phyloP scores from a whole-genome alignment of 2,888 invertebrate genomes.

The Amiota communis region DNA sequence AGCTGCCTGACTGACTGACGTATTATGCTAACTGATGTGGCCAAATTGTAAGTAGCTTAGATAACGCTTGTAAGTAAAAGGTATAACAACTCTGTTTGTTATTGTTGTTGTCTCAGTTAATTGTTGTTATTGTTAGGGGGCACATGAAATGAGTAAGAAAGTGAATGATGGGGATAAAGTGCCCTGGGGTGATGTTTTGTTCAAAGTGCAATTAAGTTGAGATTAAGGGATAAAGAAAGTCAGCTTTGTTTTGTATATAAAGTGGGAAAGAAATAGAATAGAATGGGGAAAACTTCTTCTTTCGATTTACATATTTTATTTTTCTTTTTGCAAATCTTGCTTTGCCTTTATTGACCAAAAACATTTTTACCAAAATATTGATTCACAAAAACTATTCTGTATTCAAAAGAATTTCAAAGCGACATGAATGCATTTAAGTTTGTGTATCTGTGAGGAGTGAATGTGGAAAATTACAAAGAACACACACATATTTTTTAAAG shows the following conservation, averaged over 20 bases:
- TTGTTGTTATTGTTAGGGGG: too few relatives aligned
- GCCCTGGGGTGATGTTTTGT: neutral
- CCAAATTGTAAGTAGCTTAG: slow-evolving; percentile 23
- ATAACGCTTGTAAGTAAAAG: slow-evolving; percentile 4
- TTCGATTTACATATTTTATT: neutral
- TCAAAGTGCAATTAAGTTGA: slow-evolving; percentile 2
- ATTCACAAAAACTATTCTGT: too few relatives aligned
- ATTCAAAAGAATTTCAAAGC: neutral
- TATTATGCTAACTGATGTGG: slow-evolving; percentile 6
- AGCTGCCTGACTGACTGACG: too few relatives aligned
- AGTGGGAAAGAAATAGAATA: neutral
- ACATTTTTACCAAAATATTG: neutral
- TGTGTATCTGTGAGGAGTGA: neutral
- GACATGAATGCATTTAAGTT: slow-evolving; percentile 1
- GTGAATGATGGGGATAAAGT: neutral
- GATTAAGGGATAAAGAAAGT: neutral
- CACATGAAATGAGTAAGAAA: too few relatives aligned
- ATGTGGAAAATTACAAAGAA: neutral
- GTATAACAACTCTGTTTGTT: too few relatives aligned
- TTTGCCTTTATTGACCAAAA: neutral
- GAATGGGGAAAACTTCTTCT: neutral
- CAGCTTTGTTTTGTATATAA: neutral
- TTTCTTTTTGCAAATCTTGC: neutral
- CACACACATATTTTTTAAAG: neutral
- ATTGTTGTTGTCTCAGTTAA: too few relatives aligned